phyloP scores from a whole-genome alignment of 2,888 invertebrate genomes.

The Kryphioiulus occultus region DNA sequence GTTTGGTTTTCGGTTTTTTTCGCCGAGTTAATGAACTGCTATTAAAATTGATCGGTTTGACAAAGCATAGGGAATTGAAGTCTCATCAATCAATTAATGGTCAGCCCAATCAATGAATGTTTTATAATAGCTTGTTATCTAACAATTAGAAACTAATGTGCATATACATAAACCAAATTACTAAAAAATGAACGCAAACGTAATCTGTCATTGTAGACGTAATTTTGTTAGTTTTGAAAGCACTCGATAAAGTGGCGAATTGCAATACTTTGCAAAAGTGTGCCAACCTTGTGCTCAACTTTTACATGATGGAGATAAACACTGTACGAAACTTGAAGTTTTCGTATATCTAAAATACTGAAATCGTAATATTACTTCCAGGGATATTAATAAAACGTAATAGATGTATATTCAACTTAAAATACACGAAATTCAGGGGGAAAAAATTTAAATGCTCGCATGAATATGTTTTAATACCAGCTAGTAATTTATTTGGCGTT shows the following conservation, averaged over 20 bases:
- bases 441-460: no score
- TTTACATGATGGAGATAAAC: no score
- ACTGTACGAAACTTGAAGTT: no score
- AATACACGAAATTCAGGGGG: no score
- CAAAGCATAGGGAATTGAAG: background rate
- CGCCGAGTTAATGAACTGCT: constrained; percentile 18
- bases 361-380: no score
- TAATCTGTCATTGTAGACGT: background rate
- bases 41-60: constrained; percentile 32
- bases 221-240: background rate
- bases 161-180: background rate
- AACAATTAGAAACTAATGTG: background rate
- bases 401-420: no score
- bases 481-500: no score
- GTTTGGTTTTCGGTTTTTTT: background rate
- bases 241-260: background rate
- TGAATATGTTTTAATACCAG: no score
- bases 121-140: constrained; percentile 24
- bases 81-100: constrained; percentile 35
- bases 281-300: no score
- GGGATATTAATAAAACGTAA: no score
- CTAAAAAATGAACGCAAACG: background rate
- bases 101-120: background rate
- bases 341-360: no score
- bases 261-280: no score